Evolutionary conservation across 2,888 invertebrate genomes (phyloP).

Genomic region (Heliconius charithonia): DNA sequence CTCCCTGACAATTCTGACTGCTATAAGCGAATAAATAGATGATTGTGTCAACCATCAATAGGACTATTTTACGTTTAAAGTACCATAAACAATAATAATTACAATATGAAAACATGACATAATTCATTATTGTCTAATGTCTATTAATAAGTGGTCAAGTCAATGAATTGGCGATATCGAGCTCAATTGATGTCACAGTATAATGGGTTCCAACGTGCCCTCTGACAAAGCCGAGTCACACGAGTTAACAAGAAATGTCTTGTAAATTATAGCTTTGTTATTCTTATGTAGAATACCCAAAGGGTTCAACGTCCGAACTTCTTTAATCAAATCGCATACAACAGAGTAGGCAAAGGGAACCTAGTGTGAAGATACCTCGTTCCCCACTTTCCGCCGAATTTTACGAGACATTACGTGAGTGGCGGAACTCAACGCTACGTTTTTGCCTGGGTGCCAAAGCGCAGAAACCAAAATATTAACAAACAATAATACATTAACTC

Average conservation of each 20-base stretch:
- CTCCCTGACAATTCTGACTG: background rate
- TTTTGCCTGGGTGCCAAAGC: no score
- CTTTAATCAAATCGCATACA: no score
- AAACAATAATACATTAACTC: no score
- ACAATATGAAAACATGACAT: constrained; percentile 11
- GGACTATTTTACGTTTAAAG: background rate
- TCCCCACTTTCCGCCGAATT: no score
- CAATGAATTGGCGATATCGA: constrained; percentile 68
- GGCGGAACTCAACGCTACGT: no score
- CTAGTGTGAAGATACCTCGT: no score
- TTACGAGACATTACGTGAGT: no score
- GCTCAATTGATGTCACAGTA: constrained; percentile 63
- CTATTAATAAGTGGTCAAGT: constrained; percentile 58
- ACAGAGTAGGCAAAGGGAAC: no score
- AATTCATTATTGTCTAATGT: constrained; percentile 38
- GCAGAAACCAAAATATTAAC: no score
- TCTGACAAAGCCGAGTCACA: constrained; percentile 38
- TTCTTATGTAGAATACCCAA: constrained; percentile 34
- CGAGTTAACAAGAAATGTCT: constrained; percentile 38
- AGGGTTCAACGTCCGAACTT: constrained; percentile 47
- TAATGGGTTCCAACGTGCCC: constrained; percentile 48
- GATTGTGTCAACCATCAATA: background rate
- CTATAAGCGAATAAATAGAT: background rate
- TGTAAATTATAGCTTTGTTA: constrained; percentile 49
- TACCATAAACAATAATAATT: background rate